phyloP scores from a whole-genome alignment of 1,140 invertebrate genomes.

The Vollenhovia emeryi region DNA sequence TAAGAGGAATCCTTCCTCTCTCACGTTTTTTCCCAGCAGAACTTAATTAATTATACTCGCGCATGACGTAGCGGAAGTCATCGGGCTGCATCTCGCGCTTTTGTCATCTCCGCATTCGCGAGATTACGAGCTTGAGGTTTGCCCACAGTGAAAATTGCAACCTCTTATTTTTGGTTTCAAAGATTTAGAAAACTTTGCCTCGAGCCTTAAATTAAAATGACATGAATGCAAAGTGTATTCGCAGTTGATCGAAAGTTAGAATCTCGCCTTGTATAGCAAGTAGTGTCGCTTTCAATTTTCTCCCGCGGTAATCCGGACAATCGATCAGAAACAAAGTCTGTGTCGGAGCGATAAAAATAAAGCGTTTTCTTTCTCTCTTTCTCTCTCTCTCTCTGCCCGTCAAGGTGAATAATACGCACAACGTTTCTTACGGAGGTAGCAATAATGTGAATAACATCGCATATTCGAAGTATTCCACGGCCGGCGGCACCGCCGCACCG shows the following conservation, averaged over 20 bases:
- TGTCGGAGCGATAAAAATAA: background rate
- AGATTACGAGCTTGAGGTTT: background rate
- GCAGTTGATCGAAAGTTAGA: background rate
- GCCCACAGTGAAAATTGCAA: too few relatives aligned
- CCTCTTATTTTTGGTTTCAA: background rate
- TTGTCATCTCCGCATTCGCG: background rate
- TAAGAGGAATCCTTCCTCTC: background rate
- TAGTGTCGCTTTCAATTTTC: background rate
- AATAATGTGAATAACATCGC: constrained; percentile 88
- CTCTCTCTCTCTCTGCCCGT: constrained; percentile 22
- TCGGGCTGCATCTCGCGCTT: background rate
- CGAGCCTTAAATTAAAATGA: background rate
- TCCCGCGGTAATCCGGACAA: background rate
- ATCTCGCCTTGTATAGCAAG: background rate
- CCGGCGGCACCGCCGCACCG: constrained; percentile 72
- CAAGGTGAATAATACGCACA: constrained; percentile 89
- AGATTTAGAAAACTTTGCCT: background rate
- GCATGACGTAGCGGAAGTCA: background rate
- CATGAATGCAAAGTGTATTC: background rate
- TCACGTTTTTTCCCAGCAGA: background rate
- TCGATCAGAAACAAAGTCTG: background rate
- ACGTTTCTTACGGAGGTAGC: constrained; percentile 88
- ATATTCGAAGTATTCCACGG: constrained; percentile 85
- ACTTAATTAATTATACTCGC: background rate
- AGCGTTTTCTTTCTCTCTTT: constrained; percentile 1